Evolutionary conservation across 2,797 vertebrate species (phyloP).

Genomic region (Diceros bicornis): DNA sequence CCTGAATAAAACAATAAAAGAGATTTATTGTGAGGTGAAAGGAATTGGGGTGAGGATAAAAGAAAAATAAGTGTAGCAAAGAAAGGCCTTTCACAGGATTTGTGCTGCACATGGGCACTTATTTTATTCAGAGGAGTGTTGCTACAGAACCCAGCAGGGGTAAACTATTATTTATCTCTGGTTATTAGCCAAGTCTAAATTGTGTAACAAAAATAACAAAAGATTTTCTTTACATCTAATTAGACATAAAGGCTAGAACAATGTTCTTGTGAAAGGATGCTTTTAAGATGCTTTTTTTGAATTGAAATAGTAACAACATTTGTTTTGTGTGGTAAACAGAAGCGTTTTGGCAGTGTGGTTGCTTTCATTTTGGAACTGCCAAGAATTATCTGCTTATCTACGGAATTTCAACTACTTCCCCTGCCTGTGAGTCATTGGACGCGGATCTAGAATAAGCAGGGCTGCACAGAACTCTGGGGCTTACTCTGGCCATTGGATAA

Average conservation of each 20-base stretch:
- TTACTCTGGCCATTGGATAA: conserved; percentile 15
- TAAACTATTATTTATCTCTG: conserved; percentile 86
- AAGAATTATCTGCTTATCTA: conserved; percentile 89
- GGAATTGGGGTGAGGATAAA: conserved; percentile 31
- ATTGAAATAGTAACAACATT: conserved; percentile 87
- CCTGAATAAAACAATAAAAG: not conserved
- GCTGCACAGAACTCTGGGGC: conserved; percentile 61
- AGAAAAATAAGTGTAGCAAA: not conserved
- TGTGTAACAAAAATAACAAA: conserved; percentile 79
- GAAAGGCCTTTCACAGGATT: conserved; percentile 22
- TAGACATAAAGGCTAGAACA: conserved; percentile 82
- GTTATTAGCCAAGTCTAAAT: conserved; percentile 85
- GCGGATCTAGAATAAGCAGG: conserved; percentile 73
- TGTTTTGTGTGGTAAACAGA: conserved; percentile 88
- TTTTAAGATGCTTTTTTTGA: conserved; percentile 87
- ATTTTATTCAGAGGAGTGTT: conserved; percentile 74
- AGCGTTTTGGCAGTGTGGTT: conserved; percentile 87
- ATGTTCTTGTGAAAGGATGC: conserved; percentile 85
- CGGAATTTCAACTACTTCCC: conserved; percentile 82
- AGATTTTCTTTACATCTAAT: conserved; percentile 86
- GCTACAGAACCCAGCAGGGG: conserved; percentile 76
- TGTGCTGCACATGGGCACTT: conserved; percentile 55
- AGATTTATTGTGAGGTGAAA: not conserved
- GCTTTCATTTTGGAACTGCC: conserved; percentile 87
- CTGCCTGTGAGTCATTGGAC: conserved; percentile 81